Evolutionary conservation across 2,797 vertebrate genomes (phyloP), one percentile per base, ranked within the genome.

Genomic region (Lindbergichthys nudifrons): DNA sequence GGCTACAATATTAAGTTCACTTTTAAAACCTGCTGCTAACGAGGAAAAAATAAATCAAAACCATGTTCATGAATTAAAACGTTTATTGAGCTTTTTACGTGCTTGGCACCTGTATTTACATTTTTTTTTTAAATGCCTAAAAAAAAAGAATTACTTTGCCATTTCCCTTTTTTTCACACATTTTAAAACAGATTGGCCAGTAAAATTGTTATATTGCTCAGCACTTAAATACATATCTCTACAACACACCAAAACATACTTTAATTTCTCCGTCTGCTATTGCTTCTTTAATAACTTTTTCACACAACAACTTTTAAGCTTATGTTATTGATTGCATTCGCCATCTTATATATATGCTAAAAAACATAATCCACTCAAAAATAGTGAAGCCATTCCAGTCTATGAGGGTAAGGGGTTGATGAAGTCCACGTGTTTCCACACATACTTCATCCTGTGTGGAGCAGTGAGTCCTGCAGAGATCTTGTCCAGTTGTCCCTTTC

Each of bases 211-310:
- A 95, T 95, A 95, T 82, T 94, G 95, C 95, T 96, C 96, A 95
- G 94, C 92, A 97, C 93, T 97, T 98, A 98, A 99, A 99, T 98
- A 99, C 94, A 96, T 91, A 95, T 97, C 96, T 97, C 95, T 96
- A 97, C 95, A 96, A 95, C 96, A 98, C 96, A 95, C 95, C 96
- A 97, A 96, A 96, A 96, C 95, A 93, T 93, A 97, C 94, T 94
- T 95, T 95, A 94, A 90, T 94, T 95, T 94, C 94, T 95, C 93
- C 95, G 88, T 91, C 92, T 95, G 94, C 88, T 95, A 95, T 95
- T 95, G 94, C 89, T 94, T 93, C 83, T 67, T 90, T 87, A 77
- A 87, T 92, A 91, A 89, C 94, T 94, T 95, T 36, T 94, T 94
- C 96, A 98, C 96, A 97, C 96, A 91, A 95, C 88, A 93, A 93